These are phyloP conservation scores for Gambelia wislizenii DNA, from an alignment of 2,797 vertebrate species.

Conservation along the genomic window DNA sequence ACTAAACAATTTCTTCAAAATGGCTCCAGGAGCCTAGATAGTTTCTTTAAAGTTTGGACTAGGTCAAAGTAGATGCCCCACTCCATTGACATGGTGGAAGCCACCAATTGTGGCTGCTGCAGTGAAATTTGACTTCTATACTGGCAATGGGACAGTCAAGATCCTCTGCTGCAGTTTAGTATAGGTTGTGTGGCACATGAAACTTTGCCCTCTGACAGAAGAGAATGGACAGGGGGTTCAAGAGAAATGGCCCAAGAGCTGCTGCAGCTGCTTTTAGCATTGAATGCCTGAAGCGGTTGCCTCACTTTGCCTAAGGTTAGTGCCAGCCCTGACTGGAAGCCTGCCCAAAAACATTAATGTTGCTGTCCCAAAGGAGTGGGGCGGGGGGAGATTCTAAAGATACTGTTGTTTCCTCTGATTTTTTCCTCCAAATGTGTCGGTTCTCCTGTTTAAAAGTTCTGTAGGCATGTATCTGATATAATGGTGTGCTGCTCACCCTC, in stretches of 20 bases:
- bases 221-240: background rate
- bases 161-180: background rate
- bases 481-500: background rate
- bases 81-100: too few relatives aligned
- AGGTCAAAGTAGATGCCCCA: too few relatives aligned
- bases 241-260: background rate
- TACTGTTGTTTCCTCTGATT: conserved; percentile 13
- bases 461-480: background rate
- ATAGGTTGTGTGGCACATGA: background rate
- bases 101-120: too few relatives aligned
- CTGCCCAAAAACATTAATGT: background rate
- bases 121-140: too few relatives aligned
- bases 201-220: background rate
- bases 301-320: background rate
- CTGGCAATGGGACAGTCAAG: too few relatives aligned
- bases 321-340: background rate
- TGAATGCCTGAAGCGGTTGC: background rate
- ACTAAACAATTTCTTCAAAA: too few relatives aligned
- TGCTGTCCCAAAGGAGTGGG: background rate
- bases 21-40: too few relatives aligned
- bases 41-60: too few relatives aligned
- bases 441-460: background rate
- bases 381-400: background rate
- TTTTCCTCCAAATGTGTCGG: conserved; percentile 8
- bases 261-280: background rate